These are phyloP conservation scores for Centroberyx gerrardi DNA, from an alignment of 2,797 vertebrate species.

Conservation along the genomic window DNA sequence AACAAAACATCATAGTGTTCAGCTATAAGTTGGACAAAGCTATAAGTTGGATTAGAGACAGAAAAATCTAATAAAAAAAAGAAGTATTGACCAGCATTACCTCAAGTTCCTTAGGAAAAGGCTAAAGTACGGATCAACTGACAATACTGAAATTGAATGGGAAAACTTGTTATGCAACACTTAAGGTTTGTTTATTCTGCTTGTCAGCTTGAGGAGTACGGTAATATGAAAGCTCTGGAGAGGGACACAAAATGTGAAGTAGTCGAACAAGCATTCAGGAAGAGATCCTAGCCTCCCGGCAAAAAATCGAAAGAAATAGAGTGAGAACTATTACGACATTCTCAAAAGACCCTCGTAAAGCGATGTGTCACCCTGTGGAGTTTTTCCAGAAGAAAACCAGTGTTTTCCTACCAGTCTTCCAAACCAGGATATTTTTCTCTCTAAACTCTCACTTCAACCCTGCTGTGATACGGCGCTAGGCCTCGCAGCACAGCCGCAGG, in stretches of 20 bases:
- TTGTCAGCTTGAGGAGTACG: conserved; percentile 44
- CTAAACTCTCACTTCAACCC: conserved; percentile 66
- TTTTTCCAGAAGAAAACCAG: conserved; percentile 78
- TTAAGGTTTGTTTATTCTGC: conserved; percentile 47
- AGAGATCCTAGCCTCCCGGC: conserved; percentile 56
- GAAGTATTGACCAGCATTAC: neutral
- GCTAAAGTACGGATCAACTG: conserved; percentile 4
- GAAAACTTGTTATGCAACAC: conserved; percentile 40
- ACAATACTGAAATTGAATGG: conserved; percentile 8
- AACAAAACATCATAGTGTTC: neutral
- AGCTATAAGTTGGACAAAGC: neutral
- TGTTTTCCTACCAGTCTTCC: conserved; percentile 83
- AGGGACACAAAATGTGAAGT: conserved; percentile 41
- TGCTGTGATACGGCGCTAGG: conserved; percentile 57
- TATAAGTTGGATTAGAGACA: neutral
- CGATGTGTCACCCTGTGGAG: conserved; percentile 81
- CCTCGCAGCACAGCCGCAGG: conserved; percentile 52
- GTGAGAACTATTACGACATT: conserved; percentile 81
- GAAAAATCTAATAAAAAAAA: neutral
- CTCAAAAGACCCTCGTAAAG: conserved; percentile 82
- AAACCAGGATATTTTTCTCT: conserved; percentile 78
- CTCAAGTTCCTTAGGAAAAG: conserved; percentile 11
- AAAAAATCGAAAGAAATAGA: conserved; percentile 57
- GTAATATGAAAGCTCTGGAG: conserved; percentile 48
- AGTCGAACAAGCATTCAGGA: conserved; percentile 52